Evolutionary conservation across 2,888 invertebrate species (phyloP), one percentile per base, ranked within the genome.

Genomic region (Agelastica alni): DNA sequence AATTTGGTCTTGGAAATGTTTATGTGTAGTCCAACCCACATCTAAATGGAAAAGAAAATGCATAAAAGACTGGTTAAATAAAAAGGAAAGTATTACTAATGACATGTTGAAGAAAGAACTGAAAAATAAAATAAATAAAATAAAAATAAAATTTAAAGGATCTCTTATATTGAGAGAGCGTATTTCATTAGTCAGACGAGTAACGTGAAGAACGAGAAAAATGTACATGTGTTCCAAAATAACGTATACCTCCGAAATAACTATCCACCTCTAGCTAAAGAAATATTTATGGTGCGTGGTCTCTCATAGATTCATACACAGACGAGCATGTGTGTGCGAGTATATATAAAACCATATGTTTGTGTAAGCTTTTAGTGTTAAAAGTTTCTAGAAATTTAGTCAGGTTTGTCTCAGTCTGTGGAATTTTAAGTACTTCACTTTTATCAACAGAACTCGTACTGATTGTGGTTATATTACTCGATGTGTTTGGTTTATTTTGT

Each of bases 261-360:
- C 31, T 13, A 12, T 12, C n/a, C 20, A 45, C 20, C 45, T 45
- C 32, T 45, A 32, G n/a, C 10, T 20, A 17, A 37, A 18, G 20
- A 20, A 28, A 51, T 44, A 51, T 44, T 51, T 51, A 51, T 37
- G 49, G 48, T 57, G 45, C 39, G 42, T 53, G 53, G 46, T 53
- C 53, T 53, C 49, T 45, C 53, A 53, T 57, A 49, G 45, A 43
- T 49, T 22, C 28, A 39, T 28, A 31, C 37, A 34, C 17, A 22
- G 6, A n/a, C 42, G 44, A 34, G 16, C 43, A 31, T 53, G 20
- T 10, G 41, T 41, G 20, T 17, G 44, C 18, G 44, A 44, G 31
- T 44, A 44, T 31, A 44, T 31, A 31, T 44, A n/a, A n/a, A n/a
- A 32, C 45, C 45, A 45, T 45, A 49, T 42, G 49, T 42, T 49